Conservation (phyloP, 2,113 vertebrate species). For the Jacana jacana region DNA sequence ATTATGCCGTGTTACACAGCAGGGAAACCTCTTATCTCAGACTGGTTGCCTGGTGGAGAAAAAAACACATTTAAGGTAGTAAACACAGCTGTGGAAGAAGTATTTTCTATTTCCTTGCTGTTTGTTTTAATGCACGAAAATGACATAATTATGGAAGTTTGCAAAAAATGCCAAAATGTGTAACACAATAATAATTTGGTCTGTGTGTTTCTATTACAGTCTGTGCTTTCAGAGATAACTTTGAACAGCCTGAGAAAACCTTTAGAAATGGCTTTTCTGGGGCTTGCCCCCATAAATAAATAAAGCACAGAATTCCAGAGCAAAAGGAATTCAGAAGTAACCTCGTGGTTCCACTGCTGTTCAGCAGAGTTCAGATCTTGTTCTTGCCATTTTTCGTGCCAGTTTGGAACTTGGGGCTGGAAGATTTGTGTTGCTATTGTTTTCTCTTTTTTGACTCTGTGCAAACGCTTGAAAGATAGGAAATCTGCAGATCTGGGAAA, state of each 20-base stretch:
- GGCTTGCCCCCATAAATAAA: not conserved
- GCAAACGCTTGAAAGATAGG: conserved; percentile 48
- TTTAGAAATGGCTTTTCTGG: not conserved
- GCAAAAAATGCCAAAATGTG: conserved; percentile 57
- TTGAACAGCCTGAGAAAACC: not conserved
- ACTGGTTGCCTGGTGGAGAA: conserved; percentile 61
- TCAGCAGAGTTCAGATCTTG: conserved; percentile 36
- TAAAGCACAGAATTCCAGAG: conserved; percentile 23
- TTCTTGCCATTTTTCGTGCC: conserved; percentile 27
- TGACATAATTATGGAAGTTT: conserved; percentile 63
- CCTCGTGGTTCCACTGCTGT: conserved; percentile 13
- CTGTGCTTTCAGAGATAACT: not conserved
- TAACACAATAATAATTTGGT: not conserved
- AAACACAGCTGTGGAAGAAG: conserved; percentile 78
- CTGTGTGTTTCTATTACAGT: not conserved
- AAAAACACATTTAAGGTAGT: conserved; percentile 54
- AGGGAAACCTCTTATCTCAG: conserved; percentile 77
- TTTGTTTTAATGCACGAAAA: conserved; percentile 74
- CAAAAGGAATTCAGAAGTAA: conserved; percentile 46
- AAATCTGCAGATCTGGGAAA: conserved; percentile 44
- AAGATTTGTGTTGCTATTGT: conserved; percentile 56
- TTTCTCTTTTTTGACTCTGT: conserved; percentile 54
- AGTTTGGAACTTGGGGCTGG: conserved; percentile 1
- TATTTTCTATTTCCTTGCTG: conserved; percentile 67
- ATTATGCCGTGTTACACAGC: conserved; percentile 68